Percentiles rank a stretch among this genome's conserved stretches.
Evolutionary conservation across 2,888 invertebrate species (phyloP).

Genomic region (Harpagoxenus sublaevis): DNA sequence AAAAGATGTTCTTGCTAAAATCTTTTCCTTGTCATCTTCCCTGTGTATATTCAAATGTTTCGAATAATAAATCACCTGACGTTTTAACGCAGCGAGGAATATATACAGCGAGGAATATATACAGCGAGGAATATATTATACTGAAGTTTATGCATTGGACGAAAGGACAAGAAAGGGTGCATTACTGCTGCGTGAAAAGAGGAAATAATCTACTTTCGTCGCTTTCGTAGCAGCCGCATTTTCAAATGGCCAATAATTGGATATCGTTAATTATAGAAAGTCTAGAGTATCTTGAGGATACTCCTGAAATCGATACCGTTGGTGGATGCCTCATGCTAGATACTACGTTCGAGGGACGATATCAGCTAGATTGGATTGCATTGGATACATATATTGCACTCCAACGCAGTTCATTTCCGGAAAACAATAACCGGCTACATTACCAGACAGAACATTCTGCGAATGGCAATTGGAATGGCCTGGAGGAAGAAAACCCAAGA

Average conservation of each 20-base stretch:
- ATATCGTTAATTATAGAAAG: slow-evolving; percentile 68
- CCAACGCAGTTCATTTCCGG: slow-evolving; percentile 54
- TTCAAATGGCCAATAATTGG: slow-evolving; percentile 48
- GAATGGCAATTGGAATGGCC: slow-evolving; percentile 43
- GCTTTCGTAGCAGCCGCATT: slow-evolving; percentile 54
- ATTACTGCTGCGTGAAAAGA: neutral
- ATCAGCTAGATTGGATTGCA: slow-evolving; percentile 69
- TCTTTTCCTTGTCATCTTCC: slow-evolving; percentile 18
- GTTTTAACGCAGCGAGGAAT: slow-evolving; percentile 28
- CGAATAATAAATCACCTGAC: slow-evolving; percentile 43
- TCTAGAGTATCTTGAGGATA: slow-evolving; percentile 54
- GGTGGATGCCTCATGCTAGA: slow-evolving; percentile 49
- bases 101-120: slow-evolving; percentile 23
- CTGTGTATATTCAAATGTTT: slow-evolving; percentile 41
- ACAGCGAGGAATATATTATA: slow-evolving; percentile 23
- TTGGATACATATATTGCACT: slow-evolving; percentile 44
- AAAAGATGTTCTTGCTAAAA: slow-evolving; percentile 20
- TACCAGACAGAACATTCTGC: slow-evolving; percentile 20
- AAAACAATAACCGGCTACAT: slow-evolving; percentile 57
- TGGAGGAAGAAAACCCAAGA: neutral
- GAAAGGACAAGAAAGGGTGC: slow-evolving; percentile 12
- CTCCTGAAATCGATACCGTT: slow-evolving; percentile 65
- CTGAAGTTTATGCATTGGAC: neutral
- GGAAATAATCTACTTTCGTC: slow-evolving; percentile 32
- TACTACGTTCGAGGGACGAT: slow-evolving; percentile 35